Base-by-base conservation (phyloP, 1,140 invertebrate species). In the Theocolax elegans region DNA sequence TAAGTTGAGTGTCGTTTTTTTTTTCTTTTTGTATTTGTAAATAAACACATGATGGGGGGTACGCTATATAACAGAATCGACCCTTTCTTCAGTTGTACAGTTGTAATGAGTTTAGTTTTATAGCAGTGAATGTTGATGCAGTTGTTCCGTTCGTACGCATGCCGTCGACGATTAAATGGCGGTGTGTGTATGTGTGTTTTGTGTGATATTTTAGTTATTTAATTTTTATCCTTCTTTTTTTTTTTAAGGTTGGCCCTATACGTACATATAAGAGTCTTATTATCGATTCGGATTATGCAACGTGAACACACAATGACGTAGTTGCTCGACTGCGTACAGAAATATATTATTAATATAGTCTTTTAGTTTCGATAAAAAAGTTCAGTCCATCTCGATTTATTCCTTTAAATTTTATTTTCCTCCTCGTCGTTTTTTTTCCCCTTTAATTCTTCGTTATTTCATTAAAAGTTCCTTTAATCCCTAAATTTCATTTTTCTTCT, bases 361-460 rank as follows among this genome's bases (percentile, higher is more conserved):
- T 85, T 86, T 85, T 82, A 85, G 85, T 86, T 85, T 85, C 83
- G 79, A 85, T 86, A 86, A 85, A 86, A 86, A 86, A 85, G 79
- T 83, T 86, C 85, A 86, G 85, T 85, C 83, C 83, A 79, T 83
- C 80, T 85, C 81, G 78, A 81, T 81, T 83, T 79, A 81, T 80
- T 79, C 75, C 59, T 74, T 63, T 48, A 67, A 59, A 59, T 53
- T 62, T 62, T 65, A 65, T 72, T 75, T 44, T 69, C 72, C 56
- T 23, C 42, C 19, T 21, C 12, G 42, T n/a, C n/a, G n/a, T n/a
- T 29, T 15, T 35, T 29, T 48, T 38, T 67, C 44, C 15, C 23
- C 10, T 13, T 53, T 53, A 72, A 70, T n/a, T 72, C 73, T 73
- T 75, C 74, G 73, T 74, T 74, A 74, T 49, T 44, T 46, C 44